Percentiles rank a stretch among this genome's conserved stretches.
phyloP scores from a whole-genome alignment of 2,797 vertebrate species.

The Sebastes goodei region DNA sequence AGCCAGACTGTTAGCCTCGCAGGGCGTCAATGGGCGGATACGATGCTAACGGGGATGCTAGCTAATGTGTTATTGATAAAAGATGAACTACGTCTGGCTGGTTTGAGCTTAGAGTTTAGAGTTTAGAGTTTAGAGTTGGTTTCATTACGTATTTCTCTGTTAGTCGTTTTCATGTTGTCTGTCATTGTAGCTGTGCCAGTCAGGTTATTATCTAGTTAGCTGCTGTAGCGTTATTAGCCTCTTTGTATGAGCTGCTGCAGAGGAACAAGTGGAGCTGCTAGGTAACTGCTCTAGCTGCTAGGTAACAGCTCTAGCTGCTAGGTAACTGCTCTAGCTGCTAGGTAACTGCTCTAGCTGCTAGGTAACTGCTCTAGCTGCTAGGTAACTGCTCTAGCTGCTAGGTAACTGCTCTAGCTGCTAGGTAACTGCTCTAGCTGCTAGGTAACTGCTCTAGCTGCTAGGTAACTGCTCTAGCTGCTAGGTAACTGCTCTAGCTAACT shows the following conservation, averaged over 20 bases:
- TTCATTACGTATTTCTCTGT: not conserved
- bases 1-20: conserved; percentile 52
- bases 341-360: too few relatives aligned
- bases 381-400: too few relatives aligned
- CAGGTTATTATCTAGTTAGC: not conserved
- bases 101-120: fast-evolving
- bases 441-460: too few relatives aligned
- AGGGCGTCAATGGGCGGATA: conserved; percentile 64
- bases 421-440: too few relatives aligned
- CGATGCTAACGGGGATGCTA: conserved; percentile 26
- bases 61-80: not conserved
- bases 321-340: too few relatives aligned
- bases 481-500: not conserved
- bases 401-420: too few relatives aligned
- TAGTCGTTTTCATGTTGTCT: fast-evolving
- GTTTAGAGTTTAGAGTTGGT: fast-evolving
- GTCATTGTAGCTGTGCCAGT: not conserved
- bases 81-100: fast-evolving
- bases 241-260: conserved; percentile 15
- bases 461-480: too few relatives aligned
- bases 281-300: too few relatives aligned
- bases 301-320: too few relatives aligned
- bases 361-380: too few relatives aligned
- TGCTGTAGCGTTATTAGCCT: not conserved
- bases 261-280: not conserved